Evolutionary conservation across 2,113 vertebrate genomes (phyloP), one percentile per base, ranked within the genome.

Genomic region (Felis chaus): DNA sequence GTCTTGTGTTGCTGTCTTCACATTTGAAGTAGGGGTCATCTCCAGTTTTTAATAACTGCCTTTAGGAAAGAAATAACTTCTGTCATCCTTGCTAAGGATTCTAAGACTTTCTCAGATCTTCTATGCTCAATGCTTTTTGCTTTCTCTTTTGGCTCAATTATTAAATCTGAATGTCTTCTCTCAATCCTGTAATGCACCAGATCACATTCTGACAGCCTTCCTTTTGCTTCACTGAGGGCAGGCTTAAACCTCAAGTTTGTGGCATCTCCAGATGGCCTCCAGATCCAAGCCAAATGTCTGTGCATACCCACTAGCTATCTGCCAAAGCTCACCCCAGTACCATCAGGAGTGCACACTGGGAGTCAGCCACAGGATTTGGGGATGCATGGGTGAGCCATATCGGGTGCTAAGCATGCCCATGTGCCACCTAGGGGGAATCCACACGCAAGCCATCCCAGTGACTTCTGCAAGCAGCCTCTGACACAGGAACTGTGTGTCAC

Each of bases 371-470:
- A 14, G 19, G 19, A 2, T 50, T 4, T 48, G 31, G 41, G 31
- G 0, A 31, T 5, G 63, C 3, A 50, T 68, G 19, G 14, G 41
- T 6, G 13, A 85, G 13, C 27, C 41, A 68, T 68, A 19, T 18
- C n/a, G 19, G 1, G 39, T 85, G 83, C 83, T 68, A 2, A 4
- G 4, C 13, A 33, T n/a, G 33, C 68, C 68, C 13, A 18, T 69
- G 31, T 16, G 33, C 68, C 68, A 69, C 29, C 23, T 21, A 19
- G 12, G 18, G 63, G 61, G 19, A 33, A 53, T 85, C 63, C 14
- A 63, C 5, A 29, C 0, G 41, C 0, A 0, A 66, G 41, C 6
- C 31, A n/a, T 66, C 1, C 6, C 16, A 85, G 82, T 66, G 61
- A 85, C 61, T 53, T 53, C 53, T 53, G 53, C 53, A 53, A 53